Evolutionary conservation across 2,797 vertebrate genomes (phyloP), one percentile per base, ranked within the genome.

Genomic region (Sandelia bainsii): DNA sequence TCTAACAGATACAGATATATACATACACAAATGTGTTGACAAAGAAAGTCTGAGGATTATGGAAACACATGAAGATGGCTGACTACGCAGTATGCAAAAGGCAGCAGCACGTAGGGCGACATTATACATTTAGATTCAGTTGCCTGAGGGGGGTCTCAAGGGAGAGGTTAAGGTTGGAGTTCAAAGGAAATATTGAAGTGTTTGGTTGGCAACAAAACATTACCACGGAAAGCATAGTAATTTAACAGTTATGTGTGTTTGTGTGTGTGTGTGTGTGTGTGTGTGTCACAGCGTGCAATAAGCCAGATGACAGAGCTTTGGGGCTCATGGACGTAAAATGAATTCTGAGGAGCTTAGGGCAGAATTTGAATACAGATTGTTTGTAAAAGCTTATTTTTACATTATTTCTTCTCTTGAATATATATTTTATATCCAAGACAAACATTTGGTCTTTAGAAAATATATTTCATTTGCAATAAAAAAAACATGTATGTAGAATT

Each of bases 121-220:
- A 49, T 80, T 80, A 81, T 71, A 59, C 63, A 82, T 87, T 73
- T 54, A 79, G 60, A 82, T 80, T 77, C 54, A 61, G 74, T 69
- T 10, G 83, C 79, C 77, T 77, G 11, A 12, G 77, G 80, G 80
- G 54, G 51, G 53, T 78, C 81, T 84, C 77, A 0, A 9, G 75
- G 84, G 85, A 86, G 77, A 80, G 34, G 73, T 85, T 83, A 82
- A 8, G 80, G 64, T 39, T 62, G 22, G 56, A 81, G 68, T 4
- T 19, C 76, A 77, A 61, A 77, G 76, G 83, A 88, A 89, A 92
- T 85, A 87, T 22, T 73, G 14, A 66, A 79, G 71, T 68, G 85
- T 82, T 82, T 68, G 68, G 74, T 84, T 85, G 19, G 71, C 65
- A 76, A 75, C 51, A 53, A 85, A 79, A 85, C 68, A 81, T 75